phyloP scores from a whole-genome alignment of 1,140 invertebrate genomes.

The Fopius arisanus region DNA sequence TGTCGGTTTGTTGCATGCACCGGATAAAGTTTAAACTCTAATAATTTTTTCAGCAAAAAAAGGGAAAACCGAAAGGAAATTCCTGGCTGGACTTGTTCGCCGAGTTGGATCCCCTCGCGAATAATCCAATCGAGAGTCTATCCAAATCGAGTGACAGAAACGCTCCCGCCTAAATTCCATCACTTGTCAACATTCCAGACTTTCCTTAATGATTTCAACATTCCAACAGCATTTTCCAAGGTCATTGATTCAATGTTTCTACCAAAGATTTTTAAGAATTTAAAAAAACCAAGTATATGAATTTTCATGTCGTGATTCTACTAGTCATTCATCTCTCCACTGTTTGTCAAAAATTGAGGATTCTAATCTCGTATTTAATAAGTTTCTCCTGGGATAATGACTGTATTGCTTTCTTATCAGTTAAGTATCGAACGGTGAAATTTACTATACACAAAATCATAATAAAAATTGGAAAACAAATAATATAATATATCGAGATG shows the following conservation, averaged over 20 bases:
- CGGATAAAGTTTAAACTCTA: neutral
- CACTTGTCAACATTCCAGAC: neutral
- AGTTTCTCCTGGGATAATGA: neutral
- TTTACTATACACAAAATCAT: constrained; percentile 36
- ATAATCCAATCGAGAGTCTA: constrained; percentile 64
- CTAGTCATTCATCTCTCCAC: neutral
- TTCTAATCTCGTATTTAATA: neutral
- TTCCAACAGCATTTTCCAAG: constrained; percentile 25
- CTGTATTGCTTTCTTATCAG: constrained; percentile 15
- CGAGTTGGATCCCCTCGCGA: constrained; percentile 90
- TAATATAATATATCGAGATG: constrained; percentile 41
- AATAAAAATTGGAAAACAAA: constrained; percentile 35
- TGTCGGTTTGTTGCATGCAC: neutral
- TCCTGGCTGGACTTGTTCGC: constrained; percentile 92
- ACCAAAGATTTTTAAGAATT: constrained; percentile 32
- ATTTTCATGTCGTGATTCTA: constrained; percentile 17
- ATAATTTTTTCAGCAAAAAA: constrained; percentile 33
- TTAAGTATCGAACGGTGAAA: constrained; percentile 33
- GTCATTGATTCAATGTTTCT: constrained; percentile 26
- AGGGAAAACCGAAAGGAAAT: constrained; percentile 51
- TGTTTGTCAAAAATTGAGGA: neutral
- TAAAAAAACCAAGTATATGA: constrained; percentile 4
- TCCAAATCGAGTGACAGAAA: constrained; percentile 46
- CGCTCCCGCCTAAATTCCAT: constrained; percentile 50
- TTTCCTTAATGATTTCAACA: constrained; percentile 18